phyloP scores from a whole-genome alignment of 2,888 invertebrate species.

The Ethmia dodecea region DNA sequence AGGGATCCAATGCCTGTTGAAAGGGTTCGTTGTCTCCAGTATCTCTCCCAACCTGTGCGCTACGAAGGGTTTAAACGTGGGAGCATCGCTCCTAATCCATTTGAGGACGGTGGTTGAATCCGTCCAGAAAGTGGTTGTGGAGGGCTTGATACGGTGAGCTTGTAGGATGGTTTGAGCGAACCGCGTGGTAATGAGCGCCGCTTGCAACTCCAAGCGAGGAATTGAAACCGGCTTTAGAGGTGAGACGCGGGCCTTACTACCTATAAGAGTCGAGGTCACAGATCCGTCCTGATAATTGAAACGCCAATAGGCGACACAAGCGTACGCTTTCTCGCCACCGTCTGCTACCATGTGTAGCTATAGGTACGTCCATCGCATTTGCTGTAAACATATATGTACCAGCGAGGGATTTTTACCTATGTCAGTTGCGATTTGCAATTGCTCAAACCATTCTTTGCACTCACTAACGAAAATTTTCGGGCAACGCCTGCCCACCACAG shows the following conservation, averaged over 20 bases:
- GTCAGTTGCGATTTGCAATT: background rate
- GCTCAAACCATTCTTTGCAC: background rate
- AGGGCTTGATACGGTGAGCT: constrained; percentile 3
- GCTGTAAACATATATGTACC: background rate
- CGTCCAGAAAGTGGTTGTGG: constrained; percentile 10
- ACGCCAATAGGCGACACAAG: constrained; percentile 10
- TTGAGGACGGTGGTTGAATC: constrained; percentile 15
- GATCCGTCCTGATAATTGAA: background rate
- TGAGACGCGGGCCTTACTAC: constrained; percentile 7
- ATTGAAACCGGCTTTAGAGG: constrained; percentile 8
- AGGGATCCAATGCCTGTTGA: constrained; percentile 18
- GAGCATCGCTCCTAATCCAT: constrained; percentile 15
- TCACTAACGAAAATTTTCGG: background rate
- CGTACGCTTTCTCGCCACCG: constrained; percentile 8
- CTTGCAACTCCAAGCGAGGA: constrained; percentile 10
- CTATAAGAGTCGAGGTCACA: constrained; percentile 2
- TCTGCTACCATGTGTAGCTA: constrained; percentile 9
- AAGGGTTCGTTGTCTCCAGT: constrained; percentile 7
- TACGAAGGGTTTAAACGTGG: constrained; percentile 15
- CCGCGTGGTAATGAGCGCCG: constrained; percentile 7
- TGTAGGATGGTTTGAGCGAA: background rate
- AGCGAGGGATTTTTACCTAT: background rate
- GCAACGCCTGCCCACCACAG: background rate
- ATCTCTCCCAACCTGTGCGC: constrained; percentile 21
- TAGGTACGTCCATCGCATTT: background rate